These are phyloP conservation scores for Rhysida immarginata DNA, from an alignment of 1,140 invertebrate genomes.

Conservation along the genomic window DNA sequence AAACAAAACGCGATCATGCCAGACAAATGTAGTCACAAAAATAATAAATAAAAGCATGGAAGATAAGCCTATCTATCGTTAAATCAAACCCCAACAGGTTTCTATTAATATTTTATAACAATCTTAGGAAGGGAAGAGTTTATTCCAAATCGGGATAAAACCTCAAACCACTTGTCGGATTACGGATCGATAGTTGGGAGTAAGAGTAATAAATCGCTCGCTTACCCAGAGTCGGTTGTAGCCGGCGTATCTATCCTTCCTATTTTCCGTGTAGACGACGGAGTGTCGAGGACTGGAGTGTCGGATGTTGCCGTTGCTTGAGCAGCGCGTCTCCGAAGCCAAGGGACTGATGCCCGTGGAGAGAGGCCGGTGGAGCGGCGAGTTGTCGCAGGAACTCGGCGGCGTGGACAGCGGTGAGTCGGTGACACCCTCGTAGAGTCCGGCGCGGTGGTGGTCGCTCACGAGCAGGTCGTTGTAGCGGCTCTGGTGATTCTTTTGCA, in stretches of 20 bases:
- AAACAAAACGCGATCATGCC: too few relatives aligned
- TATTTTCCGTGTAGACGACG: background rate
- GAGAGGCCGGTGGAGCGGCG: background rate
- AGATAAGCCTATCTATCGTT: too few relatives aligned
- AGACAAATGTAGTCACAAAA: too few relatives aligned
- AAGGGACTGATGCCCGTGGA: background rate
- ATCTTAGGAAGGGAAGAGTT: too few relatives aligned
- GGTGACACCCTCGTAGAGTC: slow-evolving; percentile 3
- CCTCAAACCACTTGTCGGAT: too few relatives aligned
- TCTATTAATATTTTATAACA: too few relatives aligned
- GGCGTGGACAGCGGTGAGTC: slow-evolving; percentile 10
- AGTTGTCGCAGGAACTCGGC: slow-evolving; percentile 9
- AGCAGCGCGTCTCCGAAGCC: slow-evolving; percentile 3
- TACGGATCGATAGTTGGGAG: too few relatives aligned
- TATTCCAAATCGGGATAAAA: too few relatives aligned
- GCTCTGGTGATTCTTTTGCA: slow-evolving; percentile 38
- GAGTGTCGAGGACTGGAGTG: slow-evolving; percentile 5
- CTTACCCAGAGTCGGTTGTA: slow-evolving; percentile 4
- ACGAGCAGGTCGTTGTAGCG: background rate
- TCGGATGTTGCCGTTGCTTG: slow-evolving; percentile 7
- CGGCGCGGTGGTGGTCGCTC: slow-evolving; percentile 18
- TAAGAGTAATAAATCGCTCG: too few relatives aligned
- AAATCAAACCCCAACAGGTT: too few relatives aligned
- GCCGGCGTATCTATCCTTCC: background rate
- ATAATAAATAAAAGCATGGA: too few relatives aligned